Base-by-base conservation (phyloP, 2,113 vertebrate genomes). In the Elgaria multicarinata region DNA sequence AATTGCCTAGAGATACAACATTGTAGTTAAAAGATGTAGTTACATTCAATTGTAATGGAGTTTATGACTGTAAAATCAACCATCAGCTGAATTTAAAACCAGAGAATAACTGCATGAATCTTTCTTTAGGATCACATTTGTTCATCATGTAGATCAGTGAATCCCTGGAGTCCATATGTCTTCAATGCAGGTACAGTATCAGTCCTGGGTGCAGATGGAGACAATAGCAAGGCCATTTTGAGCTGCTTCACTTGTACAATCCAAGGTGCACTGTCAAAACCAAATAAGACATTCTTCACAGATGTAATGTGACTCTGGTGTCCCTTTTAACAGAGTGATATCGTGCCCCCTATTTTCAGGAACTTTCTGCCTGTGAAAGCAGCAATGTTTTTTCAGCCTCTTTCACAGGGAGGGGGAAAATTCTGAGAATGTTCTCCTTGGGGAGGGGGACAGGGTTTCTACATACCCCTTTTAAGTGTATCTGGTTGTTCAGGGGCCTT, bases 41-140 rank as follows among this genome's bases (percentile, higher is more conserved):
- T 42, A 75, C 7, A 9, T 42, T 64, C 26, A 58, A 58, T 39
- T 55, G 33, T 58, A 74, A 42, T 58, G 24, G 67, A 55, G 46
- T 85, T 74, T 85, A n/a, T n/a, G n/a, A n/a, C n/a, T 72, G 50
- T 39, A 67, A n/a, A n/a, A n/a, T n/a, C 31, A 67, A 50, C 33
- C 46, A 53, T 28, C n/a, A 55, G 84, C 71, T 86, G 46, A 86
- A 75, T n/a, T 86, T 75, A 55, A 85, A 53, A n/a, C 33, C 46
- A 28, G 20, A 20, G 22, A 72, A 86, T 22, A 50, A 55, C 44
- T 39, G 33, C 46, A 85, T n/a, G 20, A 6, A 50, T 13, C 33
- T 39, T 74, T 85, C 69, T 55, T 85, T 55, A 55, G 83, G 46
- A 74, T 72, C 83, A 85, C 44, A 53, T 72, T 64, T 85, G 83